Conservation (phyloP, 2,113 vertebrate genomes). For the Tyto alba region DNA sequence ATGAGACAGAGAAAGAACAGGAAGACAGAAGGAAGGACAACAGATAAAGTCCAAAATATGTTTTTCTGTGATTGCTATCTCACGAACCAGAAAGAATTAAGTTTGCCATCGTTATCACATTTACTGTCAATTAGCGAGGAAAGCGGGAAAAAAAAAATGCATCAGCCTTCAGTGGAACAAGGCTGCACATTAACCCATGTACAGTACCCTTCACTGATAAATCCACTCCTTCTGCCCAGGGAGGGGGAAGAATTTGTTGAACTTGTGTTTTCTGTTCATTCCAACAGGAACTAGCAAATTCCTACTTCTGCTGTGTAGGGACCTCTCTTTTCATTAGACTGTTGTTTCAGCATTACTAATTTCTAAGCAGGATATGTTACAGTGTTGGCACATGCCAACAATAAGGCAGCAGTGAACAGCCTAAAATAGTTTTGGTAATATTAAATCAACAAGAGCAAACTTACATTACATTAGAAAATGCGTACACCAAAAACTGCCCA, state of each 20-base stretch:
- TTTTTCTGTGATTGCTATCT: background rate
- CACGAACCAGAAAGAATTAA: background rate
- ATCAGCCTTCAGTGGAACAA: background rate
- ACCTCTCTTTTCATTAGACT: background rate
- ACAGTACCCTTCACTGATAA: background rate
- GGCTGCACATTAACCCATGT: background rate
- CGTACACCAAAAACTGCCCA: background rate
- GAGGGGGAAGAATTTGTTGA: background rate
- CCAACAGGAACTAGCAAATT: background rate
- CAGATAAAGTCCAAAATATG: background rate
- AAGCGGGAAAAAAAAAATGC: background rate
- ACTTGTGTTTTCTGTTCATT: background rate
- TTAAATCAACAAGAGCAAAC: constrained; percentile 2
- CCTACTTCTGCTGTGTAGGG: background rate
- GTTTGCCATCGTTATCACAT: background rate
- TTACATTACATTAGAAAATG: background rate
- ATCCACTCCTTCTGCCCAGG: background rate
- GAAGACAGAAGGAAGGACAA: background rate
- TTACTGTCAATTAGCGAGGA: background rate
- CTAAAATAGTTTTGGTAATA: background rate
- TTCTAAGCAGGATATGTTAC: background rate
- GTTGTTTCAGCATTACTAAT: constrained; percentile 7
- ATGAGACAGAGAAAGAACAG: background rate
- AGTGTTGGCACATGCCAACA: background rate
- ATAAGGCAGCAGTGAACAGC: background rate